These are phyloP conservation scores for Pantherophis guttatus DNA, from an alignment of 2,113 vertebrate species.

Conservation along the genomic window DNA sequence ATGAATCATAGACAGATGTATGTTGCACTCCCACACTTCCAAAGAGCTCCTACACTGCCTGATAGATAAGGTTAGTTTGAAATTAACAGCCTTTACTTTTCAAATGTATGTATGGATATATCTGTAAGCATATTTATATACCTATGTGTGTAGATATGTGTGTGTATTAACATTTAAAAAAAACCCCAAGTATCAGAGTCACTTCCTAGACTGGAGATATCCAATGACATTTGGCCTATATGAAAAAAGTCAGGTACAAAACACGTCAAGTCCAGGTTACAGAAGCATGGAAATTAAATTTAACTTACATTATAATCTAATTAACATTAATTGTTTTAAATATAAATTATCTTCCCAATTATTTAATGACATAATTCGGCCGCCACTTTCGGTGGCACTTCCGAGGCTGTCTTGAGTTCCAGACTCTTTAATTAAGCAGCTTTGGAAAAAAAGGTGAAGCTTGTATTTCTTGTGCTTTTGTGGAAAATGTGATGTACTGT, in stretches of 20 bases:
- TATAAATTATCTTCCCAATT: neutral
- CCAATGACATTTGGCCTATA: neutral
- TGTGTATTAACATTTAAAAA: neutral
- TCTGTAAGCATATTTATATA: neutral
- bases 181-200: neutral
- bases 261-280: neutral
- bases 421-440: neutral
- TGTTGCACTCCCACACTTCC: neutral
- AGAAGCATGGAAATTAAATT: neutral
- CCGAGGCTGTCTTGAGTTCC: neutral
- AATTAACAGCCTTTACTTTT: neutral
- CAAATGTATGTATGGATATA: neutral
- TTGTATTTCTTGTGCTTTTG: neutral
- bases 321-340: neutral
- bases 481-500: neutral
- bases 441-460: neutral
- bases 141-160: neutral
- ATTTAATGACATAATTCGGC: neutral
- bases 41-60: neutral
- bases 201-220: neutral
- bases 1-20: neutral
- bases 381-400: neutral
- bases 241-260: neutral
- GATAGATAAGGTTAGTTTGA: neutral
- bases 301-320: neutral